phyloP scores from a whole-genome alignment of 1,140 invertebrate species.

The Atta cephalotes region DNA sequence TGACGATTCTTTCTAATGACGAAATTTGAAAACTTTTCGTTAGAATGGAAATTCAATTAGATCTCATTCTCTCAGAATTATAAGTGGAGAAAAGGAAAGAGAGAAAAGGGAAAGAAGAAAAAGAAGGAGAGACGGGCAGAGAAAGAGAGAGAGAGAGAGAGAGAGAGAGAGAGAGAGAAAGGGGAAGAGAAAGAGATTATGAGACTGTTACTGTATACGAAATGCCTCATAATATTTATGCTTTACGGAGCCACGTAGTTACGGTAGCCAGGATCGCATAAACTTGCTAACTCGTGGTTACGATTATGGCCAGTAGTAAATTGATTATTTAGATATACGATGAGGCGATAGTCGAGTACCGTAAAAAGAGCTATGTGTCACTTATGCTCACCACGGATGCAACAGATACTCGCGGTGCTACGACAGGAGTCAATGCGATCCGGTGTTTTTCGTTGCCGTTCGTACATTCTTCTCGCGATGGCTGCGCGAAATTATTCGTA shows the following conservation, averaged over 20 bases:
- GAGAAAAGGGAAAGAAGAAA: too few species aligned
- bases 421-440: conserved; percentile 9
- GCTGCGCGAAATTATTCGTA: conserved; percentile 38
- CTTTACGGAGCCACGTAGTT: conserved; percentile 75
- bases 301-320: conserved; percentile 84
- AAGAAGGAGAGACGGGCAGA: neutral
- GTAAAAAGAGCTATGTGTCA: conserved; percentile 80
- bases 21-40: neutral
- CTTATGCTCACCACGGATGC: conserved; percentile 72
- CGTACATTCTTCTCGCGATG: neutral
- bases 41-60: conserved; percentile 15
- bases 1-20: neutral
- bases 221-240: conserved; percentile 80
- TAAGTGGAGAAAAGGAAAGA: neutral
- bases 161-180: neutral
- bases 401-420: conserved; percentile 56
- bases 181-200: conserved; percentile 45
- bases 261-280: conserved; percentile 75
- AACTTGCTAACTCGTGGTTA: conserved; percentile 84
- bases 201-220: conserved; percentile 57
- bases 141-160: neutral
- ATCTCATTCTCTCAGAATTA: neutral
- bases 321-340: conserved; percentile 85
- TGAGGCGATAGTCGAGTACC: conserved; percentile 74
- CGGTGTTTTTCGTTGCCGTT: neutral